Evolutionary conservation across 1,140 invertebrate genomes (phyloP).

Genomic region (Cephus cinctus): DNA sequence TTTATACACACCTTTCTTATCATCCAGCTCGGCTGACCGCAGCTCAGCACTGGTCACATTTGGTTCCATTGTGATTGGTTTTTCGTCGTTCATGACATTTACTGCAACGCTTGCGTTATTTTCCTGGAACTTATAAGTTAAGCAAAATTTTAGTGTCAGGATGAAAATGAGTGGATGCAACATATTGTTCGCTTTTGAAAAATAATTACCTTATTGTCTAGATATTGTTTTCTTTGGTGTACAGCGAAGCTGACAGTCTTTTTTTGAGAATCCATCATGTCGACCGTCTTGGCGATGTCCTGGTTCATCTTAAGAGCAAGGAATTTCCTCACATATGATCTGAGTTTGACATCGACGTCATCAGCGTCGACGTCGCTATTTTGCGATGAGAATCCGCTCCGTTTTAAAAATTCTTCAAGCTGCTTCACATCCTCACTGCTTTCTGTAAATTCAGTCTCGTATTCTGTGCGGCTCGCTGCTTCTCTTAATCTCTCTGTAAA

Average conservation of each 20-base stretch:
- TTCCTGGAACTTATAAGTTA: constrained; percentile 17
- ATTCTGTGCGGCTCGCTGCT: constrained; percentile 26
- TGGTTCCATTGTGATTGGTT: constrained; percentile 26
- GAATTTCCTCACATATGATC: constrained; percentile 69
- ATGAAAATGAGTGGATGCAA: constrained; percentile 4
- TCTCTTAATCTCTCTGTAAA: constrained; percentile 40
- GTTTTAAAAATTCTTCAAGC: constrained; percentile 72
- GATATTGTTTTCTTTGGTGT: constrained; percentile 63
- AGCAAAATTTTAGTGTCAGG: background rate
- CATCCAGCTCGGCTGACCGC: constrained; percentile 38
- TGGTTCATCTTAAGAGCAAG: constrained; percentile 61
- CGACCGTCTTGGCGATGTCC: constrained; percentile 49
- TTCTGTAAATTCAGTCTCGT: constrained; percentile 33
- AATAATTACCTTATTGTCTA: constrained; percentile 56
- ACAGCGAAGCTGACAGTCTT: constrained; percentile 71
- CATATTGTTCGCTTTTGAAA: constrained; percentile 12
- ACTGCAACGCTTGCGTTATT: constrained; percentile 20
- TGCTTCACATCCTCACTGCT: constrained; percentile 66
- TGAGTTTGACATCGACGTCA: constrained; percentile 65
- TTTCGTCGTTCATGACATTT: constrained; percentile 28
- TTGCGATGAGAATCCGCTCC: constrained; percentile 67
- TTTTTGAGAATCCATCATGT: constrained; percentile 66
- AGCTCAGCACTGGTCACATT: constrained; percentile 26
- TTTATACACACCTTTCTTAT: constrained; percentile 39
- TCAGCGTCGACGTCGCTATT: constrained; percentile 67